phyloP scores from a whole-genome alignment of 2,797 vertebrate genomes.

The Helarctos malayanus region DNA sequence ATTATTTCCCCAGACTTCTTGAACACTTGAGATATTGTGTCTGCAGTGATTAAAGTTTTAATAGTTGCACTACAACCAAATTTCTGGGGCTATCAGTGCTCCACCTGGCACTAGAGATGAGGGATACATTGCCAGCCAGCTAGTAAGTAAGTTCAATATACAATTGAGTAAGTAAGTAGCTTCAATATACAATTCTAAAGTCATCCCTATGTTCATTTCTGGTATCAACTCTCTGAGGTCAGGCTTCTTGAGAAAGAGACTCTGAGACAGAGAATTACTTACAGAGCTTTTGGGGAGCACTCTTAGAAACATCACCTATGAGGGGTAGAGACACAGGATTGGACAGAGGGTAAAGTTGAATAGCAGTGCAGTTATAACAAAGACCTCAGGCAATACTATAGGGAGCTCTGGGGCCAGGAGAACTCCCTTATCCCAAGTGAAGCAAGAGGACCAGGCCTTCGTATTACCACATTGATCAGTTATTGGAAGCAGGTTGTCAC shows the following conservation, averaged over 20 bases:
- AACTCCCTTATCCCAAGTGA: rapidly evolving
- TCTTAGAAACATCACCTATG: background rate
- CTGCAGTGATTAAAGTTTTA: background rate
- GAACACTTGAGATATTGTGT: background rate
- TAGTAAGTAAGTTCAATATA: background rate
- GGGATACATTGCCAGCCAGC: background rate
- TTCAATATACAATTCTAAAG: background rate
- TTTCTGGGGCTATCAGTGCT: background rate
- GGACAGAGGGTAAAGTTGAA: background rate
- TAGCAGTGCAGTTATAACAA: background rate
- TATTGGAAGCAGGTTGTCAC: background rate
- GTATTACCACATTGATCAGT: background rate
- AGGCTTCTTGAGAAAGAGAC: background rate
- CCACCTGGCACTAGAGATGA: background rate
- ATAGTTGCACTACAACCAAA: background rate
- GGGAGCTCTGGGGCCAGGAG: background rate
- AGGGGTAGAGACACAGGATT: background rate
- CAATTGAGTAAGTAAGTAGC: background rate
- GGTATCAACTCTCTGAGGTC: background rate
- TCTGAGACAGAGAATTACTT: background rate
- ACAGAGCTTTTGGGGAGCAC: background rate
- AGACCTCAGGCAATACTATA: rapidly evolving
- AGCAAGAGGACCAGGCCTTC: background rate
- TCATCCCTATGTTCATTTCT: background rate
- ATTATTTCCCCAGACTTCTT: background rate